Percentiles rank a stretch among this genome's conserved stretches.
These are phyloP conservation scores for Morelia viridis DNA, from an alignment of 2,797 vertebrate species.

Conservation along the genomic window DNA sequence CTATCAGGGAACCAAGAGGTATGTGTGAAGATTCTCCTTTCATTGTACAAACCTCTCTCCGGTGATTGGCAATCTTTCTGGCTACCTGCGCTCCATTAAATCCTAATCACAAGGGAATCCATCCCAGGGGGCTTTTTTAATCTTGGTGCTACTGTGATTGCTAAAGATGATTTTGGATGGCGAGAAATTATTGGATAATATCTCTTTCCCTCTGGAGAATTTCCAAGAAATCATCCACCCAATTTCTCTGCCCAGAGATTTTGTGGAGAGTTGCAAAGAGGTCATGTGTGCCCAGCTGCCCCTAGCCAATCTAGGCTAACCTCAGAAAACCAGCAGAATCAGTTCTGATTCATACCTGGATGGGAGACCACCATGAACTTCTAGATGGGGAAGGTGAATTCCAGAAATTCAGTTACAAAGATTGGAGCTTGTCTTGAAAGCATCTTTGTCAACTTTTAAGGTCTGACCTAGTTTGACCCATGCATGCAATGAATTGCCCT, in stretches of 20 bases:
- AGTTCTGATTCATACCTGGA: not conserved
- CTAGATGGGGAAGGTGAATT: not conserved
- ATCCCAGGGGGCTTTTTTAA: not conserved
- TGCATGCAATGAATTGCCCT: not conserved
- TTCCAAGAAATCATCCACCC: not conserved
- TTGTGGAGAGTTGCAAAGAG: not conserved
- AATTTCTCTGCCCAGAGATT: not conserved
- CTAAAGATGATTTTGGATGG: not conserved
- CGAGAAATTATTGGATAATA: not conserved
- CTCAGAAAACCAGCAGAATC: not conserved
- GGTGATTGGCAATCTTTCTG: not conserved
- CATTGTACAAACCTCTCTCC: not conserved
- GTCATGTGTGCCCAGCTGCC: not conserved
- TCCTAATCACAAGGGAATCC: not conserved
- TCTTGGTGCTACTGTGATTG: not conserved
- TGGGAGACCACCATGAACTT: not conserved
- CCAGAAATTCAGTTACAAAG: not conserved
- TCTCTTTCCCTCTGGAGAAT: not conserved
- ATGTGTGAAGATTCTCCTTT: not conserved
- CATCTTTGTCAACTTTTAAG: not conserved
- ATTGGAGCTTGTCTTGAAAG: not conserved
- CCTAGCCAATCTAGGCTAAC: not conserved
- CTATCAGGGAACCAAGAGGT: not conserved
- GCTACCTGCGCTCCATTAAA: not conserved
- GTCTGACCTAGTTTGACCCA: not conserved